Evolutionary conservation across 1,140 invertebrate species (phyloP), one percentile per base, ranked within the genome.

Genomic region (Trialeurodes vaporariorum): DNA sequence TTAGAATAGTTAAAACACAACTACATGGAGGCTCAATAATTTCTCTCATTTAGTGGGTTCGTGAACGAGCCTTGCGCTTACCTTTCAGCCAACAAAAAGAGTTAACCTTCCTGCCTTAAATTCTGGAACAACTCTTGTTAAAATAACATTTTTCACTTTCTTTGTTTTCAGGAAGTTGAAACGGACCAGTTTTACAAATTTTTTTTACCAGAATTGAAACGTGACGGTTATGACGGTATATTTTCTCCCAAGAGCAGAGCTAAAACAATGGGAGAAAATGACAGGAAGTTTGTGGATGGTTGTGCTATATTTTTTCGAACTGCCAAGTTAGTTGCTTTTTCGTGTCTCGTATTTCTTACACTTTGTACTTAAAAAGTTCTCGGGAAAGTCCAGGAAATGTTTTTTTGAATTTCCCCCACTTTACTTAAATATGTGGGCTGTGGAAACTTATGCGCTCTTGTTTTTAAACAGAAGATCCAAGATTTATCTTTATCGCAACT

Each of bases 101-200:
- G 12, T 58, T 12, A 58, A 13, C 12, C 12, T 13, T 58, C 22
- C 22, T 58, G 12, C 49, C 49, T 58, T 58, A 58, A 13, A 58
- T 58, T 26, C 27, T 63, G 22, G n/a, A n/a, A n/a, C 2, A 22
- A 5, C 59, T 61, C 25, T 9, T n/a, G 59, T 2, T 61, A 61
- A 9, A 61, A 22, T 61, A 61, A 61, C n/a, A 49, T 2, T 66
- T 58, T 68, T 2, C 23, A 22, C 64, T 26, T 60, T 66, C 2
- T 68, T 66, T 25, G 25, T 66, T 68, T 77, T 66, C 86, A 98
- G 87, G 97, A 99, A 82, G 95, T 99, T 26, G 96, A 99, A 81
- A 98, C 96, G 67, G 96, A 98, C 78, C 96, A 99, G 82, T 99
- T 97, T 81, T 94, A 96, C 79, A 91, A 93, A 76, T 97, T 94